phyloP scores from a whole-genome alignment of 1,140 invertebrate species.

The Saccostrea cuccullata region DNA sequence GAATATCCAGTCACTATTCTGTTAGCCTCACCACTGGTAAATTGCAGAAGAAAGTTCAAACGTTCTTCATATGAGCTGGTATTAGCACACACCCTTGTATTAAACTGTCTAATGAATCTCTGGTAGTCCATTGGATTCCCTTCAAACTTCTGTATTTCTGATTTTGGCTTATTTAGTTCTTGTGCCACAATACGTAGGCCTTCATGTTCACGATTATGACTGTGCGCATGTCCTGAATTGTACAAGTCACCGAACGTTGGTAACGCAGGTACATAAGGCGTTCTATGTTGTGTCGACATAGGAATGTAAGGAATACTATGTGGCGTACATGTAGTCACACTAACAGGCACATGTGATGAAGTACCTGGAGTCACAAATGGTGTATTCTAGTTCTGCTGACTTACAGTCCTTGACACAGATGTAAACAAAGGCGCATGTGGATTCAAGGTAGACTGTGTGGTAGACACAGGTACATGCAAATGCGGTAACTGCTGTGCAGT shows the following conservation, averaged over 20 bases:
- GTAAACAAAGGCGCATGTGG: slow-evolving; percentile 6
- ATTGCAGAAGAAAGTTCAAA: too few species aligned
- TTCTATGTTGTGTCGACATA: background rate
- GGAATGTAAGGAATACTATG: slow-evolving; percentile 1
- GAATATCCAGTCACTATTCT: too few species aligned
- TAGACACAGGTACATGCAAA: background rate
- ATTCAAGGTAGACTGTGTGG: background rate
- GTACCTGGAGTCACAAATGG: background rate
- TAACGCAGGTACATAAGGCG: background rate
- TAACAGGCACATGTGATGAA: background rate
- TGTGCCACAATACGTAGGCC: background rate
- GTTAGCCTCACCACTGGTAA: too few species aligned
- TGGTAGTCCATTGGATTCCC: slow-evolving; percentile 54
- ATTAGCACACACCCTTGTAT: too few species aligned
- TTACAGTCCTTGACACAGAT: background rate
- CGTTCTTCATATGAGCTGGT: too few species aligned
- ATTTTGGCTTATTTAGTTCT: slow-evolving; percentile 46
- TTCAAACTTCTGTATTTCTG: slow-evolving; percentile 50
- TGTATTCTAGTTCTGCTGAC: background rate
- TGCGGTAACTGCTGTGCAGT: background rate
- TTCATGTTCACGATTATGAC: background rate
- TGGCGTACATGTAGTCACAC: background rate
- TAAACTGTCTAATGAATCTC: slow-evolving; percentile 51
- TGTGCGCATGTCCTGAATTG: background rate
- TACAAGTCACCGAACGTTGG: background rate